Percentiles rank a stretch among this genome's conserved stretches.
phyloP scores from a whole-genome alignment of 1,140 invertebrate species.

The Mactra quadrangularis region DNA sequence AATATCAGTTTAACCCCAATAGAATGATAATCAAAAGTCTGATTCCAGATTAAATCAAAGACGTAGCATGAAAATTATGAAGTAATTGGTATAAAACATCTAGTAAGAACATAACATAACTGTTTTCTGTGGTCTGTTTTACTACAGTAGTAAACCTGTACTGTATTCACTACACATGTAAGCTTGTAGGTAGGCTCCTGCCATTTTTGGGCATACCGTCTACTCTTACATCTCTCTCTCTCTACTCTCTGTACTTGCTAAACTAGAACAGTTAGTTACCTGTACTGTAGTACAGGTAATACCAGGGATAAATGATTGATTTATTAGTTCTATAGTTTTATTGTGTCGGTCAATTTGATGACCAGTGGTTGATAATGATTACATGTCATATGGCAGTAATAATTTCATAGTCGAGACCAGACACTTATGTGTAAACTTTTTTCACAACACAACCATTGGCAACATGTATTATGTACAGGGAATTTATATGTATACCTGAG shows the following conservation, averaged over 20 bases:
- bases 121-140: conserved; percentile 26
- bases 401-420: no score
- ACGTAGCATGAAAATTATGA: no score
- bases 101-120: conserved; percentile 7
- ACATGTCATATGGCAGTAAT: no score
- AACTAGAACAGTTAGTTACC: conserved; percentile 21
- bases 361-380: not conserved
- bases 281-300: conserved; percentile 44
- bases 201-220: conserved; percentile 71
- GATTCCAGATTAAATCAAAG: no score
- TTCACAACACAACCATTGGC: no score
- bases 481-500: no score
- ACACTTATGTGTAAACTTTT: no score
- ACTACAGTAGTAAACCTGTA: conserved; percentile 46
- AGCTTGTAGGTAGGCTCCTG: conserved; percentile 46
- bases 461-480: no score
- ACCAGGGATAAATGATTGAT: conserved; percentile 12
- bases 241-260: conserved; percentile 23
- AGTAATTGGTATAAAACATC: no score
- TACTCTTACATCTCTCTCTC: conserved; percentile 57
- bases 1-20: no score
- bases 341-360: conserved; percentile 36
- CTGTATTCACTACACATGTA: conserved; percentile 46
- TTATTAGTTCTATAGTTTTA: conserved; percentile 4
- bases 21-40: no score